Conservation (phyloP, 2,888 invertebrate genomes). For the Polietes domitor region DNA sequence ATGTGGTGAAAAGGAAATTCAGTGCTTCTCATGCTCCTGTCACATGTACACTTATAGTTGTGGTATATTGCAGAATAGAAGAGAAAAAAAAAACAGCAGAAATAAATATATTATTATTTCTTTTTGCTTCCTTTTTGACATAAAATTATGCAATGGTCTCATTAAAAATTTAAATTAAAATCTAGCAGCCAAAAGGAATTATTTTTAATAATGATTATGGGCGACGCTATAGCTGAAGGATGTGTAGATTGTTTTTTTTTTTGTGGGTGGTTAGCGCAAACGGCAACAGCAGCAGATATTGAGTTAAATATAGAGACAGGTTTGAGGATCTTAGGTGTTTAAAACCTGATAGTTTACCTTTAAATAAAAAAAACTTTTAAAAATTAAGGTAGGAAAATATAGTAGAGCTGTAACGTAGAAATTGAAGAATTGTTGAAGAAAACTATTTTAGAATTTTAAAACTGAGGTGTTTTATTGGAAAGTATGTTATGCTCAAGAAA, state of each 20-base stretch:
- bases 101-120: slow-evolving; percentile 53
- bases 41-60: not conserved
- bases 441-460: too few relatives aligned
- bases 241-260: not conserved
- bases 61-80: slow-evolving; percentile 4
- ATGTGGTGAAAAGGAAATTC: slow-evolving; percentile 45
- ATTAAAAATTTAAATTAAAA: slow-evolving; percentile 67
- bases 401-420: too few relatives aligned
- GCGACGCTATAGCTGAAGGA: not conserved
- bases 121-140: slow-evolving; percentile 35
- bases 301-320: too few relatives aligned
- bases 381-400: too few relatives aligned
- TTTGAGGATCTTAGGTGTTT: too few relatives aligned
- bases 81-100: not conserved
- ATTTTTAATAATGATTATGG: slow-evolving; percentile 17
- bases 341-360: too few relatives aligned
- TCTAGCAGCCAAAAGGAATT: slow-evolving; percentile 37
- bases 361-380: too few relatives aligned
- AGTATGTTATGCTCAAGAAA: too few relatives aligned
- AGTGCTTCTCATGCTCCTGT: not conserved
- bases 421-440: too few relatives aligned
- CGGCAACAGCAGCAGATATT: too few relatives aligned
- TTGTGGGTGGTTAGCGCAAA: too few relatives aligned
- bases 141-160: slow-evolving; percentile 70
- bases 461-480: too few relatives aligned